Base-by-base conservation (phyloP, 2,113 vertebrate species). In the Rhodinocichla rosea region DNA sequence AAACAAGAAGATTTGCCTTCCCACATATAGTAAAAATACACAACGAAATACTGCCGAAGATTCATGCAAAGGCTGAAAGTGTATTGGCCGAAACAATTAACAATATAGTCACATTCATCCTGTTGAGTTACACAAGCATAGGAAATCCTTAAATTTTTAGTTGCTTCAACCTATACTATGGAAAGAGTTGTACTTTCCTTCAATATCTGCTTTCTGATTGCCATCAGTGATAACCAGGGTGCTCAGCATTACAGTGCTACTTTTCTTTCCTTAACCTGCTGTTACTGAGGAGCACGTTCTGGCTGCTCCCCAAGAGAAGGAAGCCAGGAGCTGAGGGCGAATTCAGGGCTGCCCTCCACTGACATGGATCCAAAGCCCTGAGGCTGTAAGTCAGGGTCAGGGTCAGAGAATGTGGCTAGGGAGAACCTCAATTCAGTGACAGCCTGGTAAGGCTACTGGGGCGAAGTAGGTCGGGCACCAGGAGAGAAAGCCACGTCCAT, bases 381-480 rank as follows among this genome's bases (percentile, higher is more conserved):
- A 57, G 27, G 10, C 15, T 83, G 11, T 23, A 40, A 11, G 7
- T 33, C 49, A 47, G 23, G 11, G 1, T 52, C 21, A 63, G 64
- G 9, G 24, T 49, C 44, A 78, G 28, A 68, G 4, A 45, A 2
- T 9, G 6, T 9, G 22, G 11, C 3, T 6, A 65, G 24, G 17
- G 8, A 7, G 33, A 60, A 6, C 3, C 8, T 60, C 0, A 0
- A 6, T 26, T 14, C 23, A 47, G 21, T 22, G 23, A 39, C 22
- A 67, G 4, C 18, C n/a, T 76, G 4, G 4, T 32, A 70, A 67
- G 13, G 16, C 30, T 30, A 20, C 14, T 17, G 44, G 15, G 7
- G 28, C 19, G 70, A 27, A 23, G 6, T 3, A 32, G 0, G 1
- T n/a, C 32, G 22, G 67, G 74, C 45, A 8, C 8, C 10, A 45